These are phyloP conservation scores for Rousettus leschenaultii DNA, from an alignment of 2,113 vertebrate species.

Conservation along the genomic window DNA sequence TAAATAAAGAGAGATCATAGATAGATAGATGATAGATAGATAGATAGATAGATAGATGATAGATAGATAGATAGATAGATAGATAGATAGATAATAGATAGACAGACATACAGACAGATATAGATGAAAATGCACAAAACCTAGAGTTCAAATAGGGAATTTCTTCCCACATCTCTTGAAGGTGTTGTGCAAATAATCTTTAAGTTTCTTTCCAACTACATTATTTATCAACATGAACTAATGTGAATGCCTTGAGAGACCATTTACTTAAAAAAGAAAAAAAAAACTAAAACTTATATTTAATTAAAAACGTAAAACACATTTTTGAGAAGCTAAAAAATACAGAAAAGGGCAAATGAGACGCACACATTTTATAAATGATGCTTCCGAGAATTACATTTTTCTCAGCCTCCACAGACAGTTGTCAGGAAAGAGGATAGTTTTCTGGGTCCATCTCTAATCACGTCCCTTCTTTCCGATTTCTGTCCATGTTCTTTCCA, in stretches of 20 bases:
- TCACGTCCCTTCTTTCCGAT: slow-evolving; percentile 20
- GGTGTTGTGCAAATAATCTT: not conserved
- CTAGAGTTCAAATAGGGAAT: not conserved
- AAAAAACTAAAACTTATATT: not conserved
- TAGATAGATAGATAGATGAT: not conserved
- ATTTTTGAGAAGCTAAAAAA: slow-evolving; percentile 11
- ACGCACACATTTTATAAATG: not conserved
- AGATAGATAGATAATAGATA: not conserved
- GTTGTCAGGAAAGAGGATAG: not conserved
- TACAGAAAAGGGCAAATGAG: not conserved
- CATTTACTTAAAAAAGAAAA: not conserved
- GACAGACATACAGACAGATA: not conserved
- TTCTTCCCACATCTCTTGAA: not conserved
- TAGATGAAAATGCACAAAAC: not conserved
- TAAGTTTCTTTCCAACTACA: not conserved
- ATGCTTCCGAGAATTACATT: not conserved
- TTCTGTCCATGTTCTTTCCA: slow-evolving; percentile 17
- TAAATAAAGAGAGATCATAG: too few species aligned
- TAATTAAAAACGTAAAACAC: not conserved
- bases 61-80: not conserved
- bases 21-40: not conserved
- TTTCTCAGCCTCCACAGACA: not conserved
- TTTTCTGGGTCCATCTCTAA: not conserved
- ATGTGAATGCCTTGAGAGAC: not conserved
- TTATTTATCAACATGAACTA: not conserved